Base-by-base conservation (phyloP, 2,797 vertebrate genomes). In the Mus caroli region DNA sequence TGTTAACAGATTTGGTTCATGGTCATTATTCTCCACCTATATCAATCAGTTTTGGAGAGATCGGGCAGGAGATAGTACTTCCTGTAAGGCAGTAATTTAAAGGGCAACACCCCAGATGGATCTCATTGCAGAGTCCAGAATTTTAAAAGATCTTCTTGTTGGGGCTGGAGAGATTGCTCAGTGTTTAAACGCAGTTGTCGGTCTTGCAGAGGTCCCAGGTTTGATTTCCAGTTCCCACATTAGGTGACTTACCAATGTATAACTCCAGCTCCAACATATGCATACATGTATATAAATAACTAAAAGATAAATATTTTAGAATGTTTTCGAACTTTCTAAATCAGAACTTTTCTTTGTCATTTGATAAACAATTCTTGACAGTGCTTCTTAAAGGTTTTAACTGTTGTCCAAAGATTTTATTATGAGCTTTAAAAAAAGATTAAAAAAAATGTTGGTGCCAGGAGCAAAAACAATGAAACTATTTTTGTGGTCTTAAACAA, bases 261-360 rank as follows among this genome's bases (percentile, higher is more conserved):
- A 37, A 28, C 64, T 37, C 46, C 14, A 71, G 64, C 7, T 37
- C 46, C 64, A 69, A 52, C 3, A 52, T 28, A 31, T 19, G 10
- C 13, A 71, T 3, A 85, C 14, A 54, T 10, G 26, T 34, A 86
- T 24, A 37, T 54, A 37, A 54, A 56, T 56, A 56, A 28, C 14
- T 54, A 56, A 73, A 87, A 40, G 37, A 24, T 71, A 56, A 28
- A 73, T 20, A 26, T 73, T 54, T 73, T 28, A 73, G 54, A 71
- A 67, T 67, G 31, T n/a, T 85, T 67, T 85, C 9, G 22, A 82
- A 78, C 46, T 89, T 94, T 82, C 24, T 78, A 92, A 96, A 31
- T 88, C n/a, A 67, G 46, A 52, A 10, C 46, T 73, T 82, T 46
- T 31, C 37, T 75, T 94, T 73, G 17, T 13, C 15, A 75, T 83